Evolutionary conservation across 2,113 vertebrate species (phyloP), one percentile per base, ranked within the genome.

Genomic region (Marcusenius ussheri): DNA sequence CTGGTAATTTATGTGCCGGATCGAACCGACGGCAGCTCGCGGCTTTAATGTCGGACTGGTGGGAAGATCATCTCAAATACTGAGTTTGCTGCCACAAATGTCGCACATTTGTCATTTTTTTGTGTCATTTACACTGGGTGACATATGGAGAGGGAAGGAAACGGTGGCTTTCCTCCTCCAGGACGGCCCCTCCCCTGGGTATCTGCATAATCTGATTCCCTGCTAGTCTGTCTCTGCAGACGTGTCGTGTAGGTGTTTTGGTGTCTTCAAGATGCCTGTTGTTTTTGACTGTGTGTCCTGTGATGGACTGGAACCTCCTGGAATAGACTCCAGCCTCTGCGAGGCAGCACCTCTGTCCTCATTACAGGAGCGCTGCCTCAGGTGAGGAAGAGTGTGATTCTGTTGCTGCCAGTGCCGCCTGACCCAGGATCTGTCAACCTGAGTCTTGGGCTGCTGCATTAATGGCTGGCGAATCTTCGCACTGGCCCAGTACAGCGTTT

Each of bases 21-120:
- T n/a, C 50, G 21, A 51, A 89, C 91, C 89, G 47, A 90, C 91
- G 91, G 84, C 62, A 11, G 45, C 39, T 87, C 91, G 90, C 92
- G 87, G 90, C 93, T 93, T 91, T 90, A 90, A 93, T 92, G 90
- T 93, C 91, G 92, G 92, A 91, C 90, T 91, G 91, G 90, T 70
- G 89, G 85, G 89, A 90, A 84, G 91, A 91, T 91, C 89, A 91
- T 88, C 90, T 83, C 27, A 91, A 91, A 92, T 95, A 93, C 94
- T 93, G 92, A 93, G 94, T 95, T 95, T 96, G 94, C 95, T 94
- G 92, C 88, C 86, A 88, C 88, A n/a, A 39, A 58, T 62, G 39
- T 70, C 62, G 10, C 62, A 70, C 62, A 70, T 70, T 70, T 70
- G 62, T 70, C 62, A 70, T 70, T 58, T 84, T 88, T 89, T 80